Percentiles rank a stretch among this genome's conserved stretches.
These are phyloP conservation scores for Plutomurus gul DNA, from an alignment of 1,140 invertebrate species.

Conservation along the genomic window DNA sequence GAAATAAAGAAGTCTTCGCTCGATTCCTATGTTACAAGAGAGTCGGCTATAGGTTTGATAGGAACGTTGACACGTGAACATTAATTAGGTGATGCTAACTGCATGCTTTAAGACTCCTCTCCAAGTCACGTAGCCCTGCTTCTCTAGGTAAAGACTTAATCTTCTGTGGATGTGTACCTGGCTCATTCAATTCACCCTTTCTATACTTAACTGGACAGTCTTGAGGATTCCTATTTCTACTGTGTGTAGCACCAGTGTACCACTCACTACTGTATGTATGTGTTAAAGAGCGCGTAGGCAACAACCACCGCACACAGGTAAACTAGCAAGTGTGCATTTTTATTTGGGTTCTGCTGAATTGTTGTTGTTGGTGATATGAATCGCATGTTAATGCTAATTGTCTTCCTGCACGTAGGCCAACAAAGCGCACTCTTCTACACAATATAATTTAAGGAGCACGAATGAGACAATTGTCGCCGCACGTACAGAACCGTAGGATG, in stretches of 20 bases:
- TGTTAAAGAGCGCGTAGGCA: too few species aligned
- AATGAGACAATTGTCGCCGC: conserved; percentile 22
- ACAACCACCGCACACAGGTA: too few species aligned
- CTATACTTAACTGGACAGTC: not conserved
- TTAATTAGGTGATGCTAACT: conserved; percentile 27
- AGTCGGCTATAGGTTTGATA: not conserved
- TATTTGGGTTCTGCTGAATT: not conserved
- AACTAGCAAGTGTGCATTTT: too few species aligned
- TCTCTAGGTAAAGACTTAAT: conserved; percentile 18
- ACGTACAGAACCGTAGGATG: not conserved
- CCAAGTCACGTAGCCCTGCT: conserved; percentile 16
- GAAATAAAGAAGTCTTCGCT: not conserved
- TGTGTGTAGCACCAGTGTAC: too few species aligned
- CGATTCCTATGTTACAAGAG: not conserved
- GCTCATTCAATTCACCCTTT: not conserved
- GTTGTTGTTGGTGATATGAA: not conserved
- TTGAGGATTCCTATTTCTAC: too few species aligned
- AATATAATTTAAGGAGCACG: not conserved
- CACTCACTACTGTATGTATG: too few species aligned
- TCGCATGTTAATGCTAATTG: conserved; percentile 7
- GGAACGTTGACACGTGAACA: conserved; percentile 22
- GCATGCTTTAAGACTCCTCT: conserved; percentile 1
- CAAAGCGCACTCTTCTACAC: not conserved
- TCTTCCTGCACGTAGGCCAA: conserved; percentile 15
- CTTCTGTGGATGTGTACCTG: not conserved